Evolutionary conservation across 2,797 vertebrate species (phyloP), one percentile per base, ranked within the genome.

Genomic region (Chanos chanos): DNA sequence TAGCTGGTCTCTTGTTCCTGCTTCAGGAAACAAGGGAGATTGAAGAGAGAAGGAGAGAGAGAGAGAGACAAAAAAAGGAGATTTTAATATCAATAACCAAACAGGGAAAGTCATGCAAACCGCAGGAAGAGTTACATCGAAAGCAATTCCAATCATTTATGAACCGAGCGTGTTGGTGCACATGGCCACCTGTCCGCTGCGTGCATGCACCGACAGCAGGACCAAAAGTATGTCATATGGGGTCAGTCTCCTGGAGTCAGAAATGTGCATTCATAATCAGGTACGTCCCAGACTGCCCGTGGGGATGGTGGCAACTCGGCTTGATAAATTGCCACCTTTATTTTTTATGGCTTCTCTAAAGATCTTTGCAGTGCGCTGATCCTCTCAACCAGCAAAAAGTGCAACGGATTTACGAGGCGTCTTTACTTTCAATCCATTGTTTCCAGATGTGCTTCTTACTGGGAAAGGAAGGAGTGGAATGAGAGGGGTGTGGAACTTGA

Each of bases 1-100:
- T 98, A 99, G 84, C 95, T 99, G 67, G 94, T 99, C 86, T 99
- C 96, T 89, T 98, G 96, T 61, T 99, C 95, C 89, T 97, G 94
- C 96, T 99, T 91, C 78, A 64, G 56, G 22, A 45, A 21, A 36
- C 50, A 51, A 69, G 47, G 39, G 7, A 43, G 39, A 31, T 13
- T 56, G 16, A 30, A 3, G 12, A 51, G 16, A 63, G 24, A 41
- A 36, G 31, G 34, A 37, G 4, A 12, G 37, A 27, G 15, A 8
- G 30, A 21, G 7, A 3, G 8, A 13, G 13, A 44, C 15, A 41
- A 8, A 22, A 31, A 7, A 52, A n/a, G 66, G 22, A 30, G 28
- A 18, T 19, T 27, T 43, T 72, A 72, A 9, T 5, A 49, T 43
- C 7, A 28, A 48, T 18, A 27, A n/a, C n/a, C 8, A 7, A 31